Base-by-base conservation (phyloP, 2,797 vertebrate species). In the Erpetoichthys calabaricus region DNA sequence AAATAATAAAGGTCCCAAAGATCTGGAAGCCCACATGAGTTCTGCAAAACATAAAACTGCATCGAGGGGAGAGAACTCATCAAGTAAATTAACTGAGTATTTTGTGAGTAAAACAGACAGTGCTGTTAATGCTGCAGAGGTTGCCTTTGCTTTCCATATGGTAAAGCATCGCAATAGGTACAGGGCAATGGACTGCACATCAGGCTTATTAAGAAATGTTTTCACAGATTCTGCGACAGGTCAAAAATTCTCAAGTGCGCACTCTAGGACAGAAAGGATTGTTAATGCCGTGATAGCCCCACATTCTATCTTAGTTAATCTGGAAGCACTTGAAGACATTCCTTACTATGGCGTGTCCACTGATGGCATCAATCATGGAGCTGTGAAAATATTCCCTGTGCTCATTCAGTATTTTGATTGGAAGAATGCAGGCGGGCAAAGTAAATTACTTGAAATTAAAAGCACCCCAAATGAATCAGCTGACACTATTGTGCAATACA, bases 321-420 rank as follows among this genome's bases (percentile, higher is more conserved):
- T 72, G 70, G 76, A 79, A 74, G 69, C 74, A 62, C 73, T 77
- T 68, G 64, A 72, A 64, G 57, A 55, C 70, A 73, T 58, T 53
- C 73, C 74, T 61, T 72, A 68, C 70, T 66, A 64, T 68, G 60
- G 66, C 66, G 68, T 68, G 65, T 74, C 76, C 73, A 68, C 81
- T 82, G 78, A 77, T 83, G 80, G 79, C 73, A 75, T 69, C 78
- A 83, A 81, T 86, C 84, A 84, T 63, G 65, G 66, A 54, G 70
- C 70, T 72, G 80, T 76, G 75, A 76, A 79, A 83, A 85, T 78
- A 80, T 84, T 82, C 80, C 78, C 71, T 45, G 62, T 76, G 75
- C 73, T 75, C 75, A 79, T 68, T 69, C 77, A 44, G 59, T 79
- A 78, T 83, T 84, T 83, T 73, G 77, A 85, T 75, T 81, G 63